phyloP scores from a whole-genome alignment of 2,797 vertebrate species.

The Amazona finschi region DNA sequence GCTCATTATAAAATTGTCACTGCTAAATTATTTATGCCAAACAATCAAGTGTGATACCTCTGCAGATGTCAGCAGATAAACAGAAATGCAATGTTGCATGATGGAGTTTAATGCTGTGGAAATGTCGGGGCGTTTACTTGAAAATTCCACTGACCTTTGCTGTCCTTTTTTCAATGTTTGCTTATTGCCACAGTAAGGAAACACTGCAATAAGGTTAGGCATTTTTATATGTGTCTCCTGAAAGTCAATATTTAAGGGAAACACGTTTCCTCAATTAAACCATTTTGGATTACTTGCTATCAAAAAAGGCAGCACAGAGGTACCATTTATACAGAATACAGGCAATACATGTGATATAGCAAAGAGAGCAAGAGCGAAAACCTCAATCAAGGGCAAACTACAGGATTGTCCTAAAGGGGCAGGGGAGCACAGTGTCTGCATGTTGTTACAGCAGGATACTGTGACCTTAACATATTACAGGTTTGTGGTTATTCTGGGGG shows the following conservation, averaged over 20 bases:
- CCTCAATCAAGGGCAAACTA: background rate
- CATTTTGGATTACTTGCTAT: background rate
- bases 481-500: slow-evolving; percentile 51
- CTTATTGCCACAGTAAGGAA: background rate
- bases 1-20: slow-evolving; percentile 14
- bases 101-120: slow-evolving; percentile 61
- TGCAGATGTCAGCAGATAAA: slow-evolving; percentile 62
- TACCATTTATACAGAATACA: background rate
- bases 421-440: background rate
- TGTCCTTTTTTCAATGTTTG: slow-evolving; percentile 3
- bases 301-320: background rate
- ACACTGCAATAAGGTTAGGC: background rate
- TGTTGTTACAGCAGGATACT: background rate
- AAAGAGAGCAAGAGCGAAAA: background rate
- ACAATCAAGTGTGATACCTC: slow-evolving; percentile 33
- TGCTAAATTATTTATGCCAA: slow-evolving; percentile 64
- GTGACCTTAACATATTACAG: slow-evolving; percentile 49
- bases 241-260: background rate
- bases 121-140: slow-evolving; percentile 25
- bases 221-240: background rate
- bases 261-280: background rate
- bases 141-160: slow-evolving; percentile 52
- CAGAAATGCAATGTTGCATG: slow-evolving; percentile 44
- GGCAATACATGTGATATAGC: background rate
- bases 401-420: background rate